Percentiles rank a stretch among this genome's conserved stretches.
phyloP scores from a whole-genome alignment of 2,888 invertebrate genomes.

The Aricia artaxerxes region DNA sequence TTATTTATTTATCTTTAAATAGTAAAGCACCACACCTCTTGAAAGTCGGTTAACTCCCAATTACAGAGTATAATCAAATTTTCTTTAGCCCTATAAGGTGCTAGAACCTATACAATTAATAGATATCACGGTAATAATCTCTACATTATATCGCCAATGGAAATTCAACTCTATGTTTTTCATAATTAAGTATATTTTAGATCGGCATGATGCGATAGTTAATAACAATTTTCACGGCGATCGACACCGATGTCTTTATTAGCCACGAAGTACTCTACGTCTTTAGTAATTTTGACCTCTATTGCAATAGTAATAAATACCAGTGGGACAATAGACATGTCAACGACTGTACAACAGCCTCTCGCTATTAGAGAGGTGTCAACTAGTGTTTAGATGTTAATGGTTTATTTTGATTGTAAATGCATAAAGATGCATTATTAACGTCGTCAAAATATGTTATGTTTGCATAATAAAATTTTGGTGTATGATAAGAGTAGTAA shows the following conservation, averaged over 20 bases:
- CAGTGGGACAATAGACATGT: neutral
- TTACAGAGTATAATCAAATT: slow-evolving; percentile 9
- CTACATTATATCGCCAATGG: neutral
- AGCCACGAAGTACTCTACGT: slow-evolving; percentile 33
- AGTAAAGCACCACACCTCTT: neutral
- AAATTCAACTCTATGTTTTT: neutral
- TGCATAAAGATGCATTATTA: neutral
- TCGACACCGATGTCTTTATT: slow-evolving; percentile 39
- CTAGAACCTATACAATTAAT: neutral
- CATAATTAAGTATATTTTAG: neutral
- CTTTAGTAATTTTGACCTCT: neutral
- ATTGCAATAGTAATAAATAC: neutral
- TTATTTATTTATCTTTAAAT: neutral
- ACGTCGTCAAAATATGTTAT: neutral
- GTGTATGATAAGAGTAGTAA: no score
- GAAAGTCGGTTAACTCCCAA: neutral
- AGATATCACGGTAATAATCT: slow-evolving; percentile 10
- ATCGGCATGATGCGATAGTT: neutral
- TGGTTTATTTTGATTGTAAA: slow-evolving; percentile 20
- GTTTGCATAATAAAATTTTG: neutral
- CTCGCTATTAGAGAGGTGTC: slow-evolving; percentile 22
- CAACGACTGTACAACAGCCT: neutral
- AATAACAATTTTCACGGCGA: slow-evolving; percentile 24
- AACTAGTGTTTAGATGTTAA: slow-evolving; percentile 21
- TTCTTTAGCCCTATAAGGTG: slow-evolving; percentile 7